Percentiles rank a stretch among this genome's conserved stretches.
These are phyloP conservation scores for Psittacula derbiana DNA, from an alignment of 2,797 vertebrate genomes.

Conservation along the genomic window DNA sequence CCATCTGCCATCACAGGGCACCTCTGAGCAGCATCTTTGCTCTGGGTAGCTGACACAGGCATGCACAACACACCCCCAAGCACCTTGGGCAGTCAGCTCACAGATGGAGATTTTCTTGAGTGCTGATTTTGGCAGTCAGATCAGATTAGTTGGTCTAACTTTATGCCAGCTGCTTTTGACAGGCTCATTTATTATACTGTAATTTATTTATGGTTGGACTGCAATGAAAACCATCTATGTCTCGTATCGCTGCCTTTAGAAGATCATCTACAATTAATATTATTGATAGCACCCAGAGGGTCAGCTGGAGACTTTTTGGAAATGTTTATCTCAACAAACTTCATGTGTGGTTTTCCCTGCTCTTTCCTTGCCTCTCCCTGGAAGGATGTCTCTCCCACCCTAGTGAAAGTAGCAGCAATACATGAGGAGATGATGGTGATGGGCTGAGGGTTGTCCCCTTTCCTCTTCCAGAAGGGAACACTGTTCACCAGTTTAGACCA, in stretches of 20 bases:
- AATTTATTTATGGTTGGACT: conserved; percentile 19
- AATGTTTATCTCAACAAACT: not conserved
- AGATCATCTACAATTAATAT: not conserved
- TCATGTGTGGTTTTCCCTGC: not conserved
- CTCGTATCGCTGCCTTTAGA: not conserved
- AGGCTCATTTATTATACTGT: not conserved
- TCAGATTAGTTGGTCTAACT: not conserved
- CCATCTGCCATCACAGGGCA: not conserved
- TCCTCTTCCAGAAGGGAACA: not conserved
- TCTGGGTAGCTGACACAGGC: not conserved
- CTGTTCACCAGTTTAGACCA: rapidly evolving
- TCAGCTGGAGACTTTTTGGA: not conserved
- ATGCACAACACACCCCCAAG: not conserved
- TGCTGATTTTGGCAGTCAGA: not conserved
- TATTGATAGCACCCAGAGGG: not conserved
- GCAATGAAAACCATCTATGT: not conserved
- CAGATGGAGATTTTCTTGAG: not conserved
- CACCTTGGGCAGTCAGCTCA: not conserved
- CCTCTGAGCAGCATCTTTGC: not conserved
- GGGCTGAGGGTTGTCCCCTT: not conserved
- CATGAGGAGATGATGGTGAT: not conserved
- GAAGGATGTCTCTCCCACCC: not conserved
- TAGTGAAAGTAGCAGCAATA: not conserved
- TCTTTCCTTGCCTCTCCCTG: not conserved
- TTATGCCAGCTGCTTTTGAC: not conserved